phyloP scores from a whole-genome alignment of 2,113 vertebrate species.

The Rafetus swinhoei region DNA sequence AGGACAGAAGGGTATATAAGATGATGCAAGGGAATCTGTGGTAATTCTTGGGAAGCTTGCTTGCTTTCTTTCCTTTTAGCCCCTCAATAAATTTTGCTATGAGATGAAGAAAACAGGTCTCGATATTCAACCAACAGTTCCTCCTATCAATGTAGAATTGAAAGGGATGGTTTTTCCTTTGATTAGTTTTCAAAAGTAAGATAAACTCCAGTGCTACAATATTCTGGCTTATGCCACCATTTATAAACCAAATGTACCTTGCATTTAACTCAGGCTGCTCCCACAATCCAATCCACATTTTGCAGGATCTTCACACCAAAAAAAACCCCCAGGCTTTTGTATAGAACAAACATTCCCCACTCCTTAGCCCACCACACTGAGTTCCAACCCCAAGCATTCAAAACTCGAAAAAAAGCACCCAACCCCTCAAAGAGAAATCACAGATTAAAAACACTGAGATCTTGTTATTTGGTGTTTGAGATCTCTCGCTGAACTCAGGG shows the following conservation, averaged over 20 bases:
- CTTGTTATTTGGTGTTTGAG: no score
- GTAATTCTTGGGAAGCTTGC: background rate
- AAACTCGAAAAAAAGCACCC: no score
- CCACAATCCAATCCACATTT: background rate
- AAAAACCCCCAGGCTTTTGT: rapidly evolving
- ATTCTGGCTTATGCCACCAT: background rate
- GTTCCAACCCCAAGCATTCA: no score
- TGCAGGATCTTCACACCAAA: background rate
- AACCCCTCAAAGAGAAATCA: no score
- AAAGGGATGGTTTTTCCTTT: background rate
- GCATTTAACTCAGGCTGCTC: background rate
- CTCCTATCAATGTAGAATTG: background rate
- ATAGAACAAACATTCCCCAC: background rate
- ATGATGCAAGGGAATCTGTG: no score
- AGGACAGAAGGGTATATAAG: background rate
- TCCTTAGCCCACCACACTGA: background rate
- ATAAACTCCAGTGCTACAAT: background rate
- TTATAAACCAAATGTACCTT: background rate
- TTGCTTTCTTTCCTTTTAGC: background rate
- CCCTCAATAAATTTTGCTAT: background rate
- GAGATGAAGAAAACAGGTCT: background rate
- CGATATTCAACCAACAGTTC: background rate
- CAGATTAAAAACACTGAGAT: no score
- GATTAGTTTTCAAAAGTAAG: background rate
- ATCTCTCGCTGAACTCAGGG: no score